A percentile compares a stretch with the other conserved stretches of the same genome.
phyloP scores from a whole-genome alignment of 2,113 vertebrate species.

The Hiodon alosoides region DNA sequence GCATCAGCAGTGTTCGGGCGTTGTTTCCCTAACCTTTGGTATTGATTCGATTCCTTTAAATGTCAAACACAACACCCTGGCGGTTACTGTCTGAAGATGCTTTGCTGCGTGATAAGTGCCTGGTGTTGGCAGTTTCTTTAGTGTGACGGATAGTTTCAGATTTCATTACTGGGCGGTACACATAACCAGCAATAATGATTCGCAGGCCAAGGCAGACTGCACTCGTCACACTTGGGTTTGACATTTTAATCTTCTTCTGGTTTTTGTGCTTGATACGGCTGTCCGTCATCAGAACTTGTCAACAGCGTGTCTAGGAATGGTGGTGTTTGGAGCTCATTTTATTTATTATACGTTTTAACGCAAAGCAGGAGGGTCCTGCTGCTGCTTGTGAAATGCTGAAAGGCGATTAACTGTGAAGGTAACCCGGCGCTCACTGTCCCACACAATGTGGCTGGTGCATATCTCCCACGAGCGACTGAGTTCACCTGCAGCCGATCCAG shows the following conservation, averaged over 20 bases:
- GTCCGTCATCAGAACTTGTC: neutral
- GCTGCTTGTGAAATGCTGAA: too few relatives aligned
- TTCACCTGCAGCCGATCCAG: slow-evolving; percentile 2
- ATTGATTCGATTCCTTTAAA: slow-evolving; percentile 28
- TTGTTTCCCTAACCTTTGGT: slow-evolving; percentile 25
- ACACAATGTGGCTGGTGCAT: neutral
- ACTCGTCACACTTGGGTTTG: slow-evolving; percentile 32
- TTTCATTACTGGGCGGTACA: neutral
- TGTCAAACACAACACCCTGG: slow-evolving; percentile 24
- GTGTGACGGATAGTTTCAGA: neutral
- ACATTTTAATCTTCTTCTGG: neutral
- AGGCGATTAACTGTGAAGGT: slow-evolving; percentile 53
- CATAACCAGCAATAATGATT: neutral
- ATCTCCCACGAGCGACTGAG: neutral
- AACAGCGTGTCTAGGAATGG: neutral
- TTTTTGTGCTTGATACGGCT: neutral
- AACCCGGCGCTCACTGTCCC: slow-evolving; percentile 60
- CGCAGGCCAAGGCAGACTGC: neutral
- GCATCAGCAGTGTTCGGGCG: neutral
- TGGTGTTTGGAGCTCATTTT: too few relatives aligned
- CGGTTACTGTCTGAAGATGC: slow-evolving; percentile 1
- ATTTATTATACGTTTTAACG: too few relatives aligned
- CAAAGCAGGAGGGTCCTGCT: too few relatives aligned
- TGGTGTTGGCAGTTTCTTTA: neutral
- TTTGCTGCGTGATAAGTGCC: neutral